A percentile compares a stretch with the other conserved stretches of the same genome.
Evolutionary conservation across 2,888 invertebrate species (phyloP).

Genomic region (Monochamus alternatus): DNA sequence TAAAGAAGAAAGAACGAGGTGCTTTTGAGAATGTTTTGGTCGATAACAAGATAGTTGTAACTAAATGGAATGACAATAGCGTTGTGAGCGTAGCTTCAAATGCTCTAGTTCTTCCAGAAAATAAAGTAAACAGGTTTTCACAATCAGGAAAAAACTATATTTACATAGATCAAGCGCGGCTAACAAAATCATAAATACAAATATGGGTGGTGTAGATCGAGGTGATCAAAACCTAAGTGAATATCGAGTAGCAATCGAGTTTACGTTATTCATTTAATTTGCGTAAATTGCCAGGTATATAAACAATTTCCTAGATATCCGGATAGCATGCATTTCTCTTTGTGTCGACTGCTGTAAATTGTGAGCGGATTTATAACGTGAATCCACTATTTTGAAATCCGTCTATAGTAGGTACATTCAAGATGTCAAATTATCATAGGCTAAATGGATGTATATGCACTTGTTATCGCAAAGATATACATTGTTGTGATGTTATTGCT

Average conservation of each 20-base stretch:
- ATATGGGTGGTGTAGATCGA: slow-evolving; percentile 27
- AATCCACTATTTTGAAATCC: no score
- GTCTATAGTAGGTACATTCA: no score
- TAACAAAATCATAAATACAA: slow-evolving; percentile 23
- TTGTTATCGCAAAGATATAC: no score
- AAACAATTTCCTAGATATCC: no score
- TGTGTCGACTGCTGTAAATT: no score
- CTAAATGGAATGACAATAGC: slow-evolving; percentile 28
- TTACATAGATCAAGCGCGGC: slow-evolving; percentile 8
- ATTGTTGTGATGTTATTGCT: no score
- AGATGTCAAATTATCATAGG: no score
- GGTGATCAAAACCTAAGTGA: slow-evolving; percentile 9
- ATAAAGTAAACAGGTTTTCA: slow-evolving; percentile 22
- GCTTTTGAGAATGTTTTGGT: background rate
- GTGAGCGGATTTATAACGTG: no score
- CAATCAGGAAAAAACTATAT: slow-evolving; percentile 20
- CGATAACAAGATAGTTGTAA: slow-evolving; percentile 12
- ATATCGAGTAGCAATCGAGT: background rate
- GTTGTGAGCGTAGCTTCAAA: slow-evolving; percentile 19
- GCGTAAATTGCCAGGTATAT: no score
- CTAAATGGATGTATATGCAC: no score
- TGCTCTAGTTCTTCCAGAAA: slow-evolving; percentile 5
- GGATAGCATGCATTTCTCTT: no score
- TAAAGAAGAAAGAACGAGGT: slow-evolving; percentile 1
- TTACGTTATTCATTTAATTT: no score